These are phyloP conservation scores for Gerris lacustris DNA, from an alignment of 2,888 invertebrate species.

Conservation along the genomic window DNA sequence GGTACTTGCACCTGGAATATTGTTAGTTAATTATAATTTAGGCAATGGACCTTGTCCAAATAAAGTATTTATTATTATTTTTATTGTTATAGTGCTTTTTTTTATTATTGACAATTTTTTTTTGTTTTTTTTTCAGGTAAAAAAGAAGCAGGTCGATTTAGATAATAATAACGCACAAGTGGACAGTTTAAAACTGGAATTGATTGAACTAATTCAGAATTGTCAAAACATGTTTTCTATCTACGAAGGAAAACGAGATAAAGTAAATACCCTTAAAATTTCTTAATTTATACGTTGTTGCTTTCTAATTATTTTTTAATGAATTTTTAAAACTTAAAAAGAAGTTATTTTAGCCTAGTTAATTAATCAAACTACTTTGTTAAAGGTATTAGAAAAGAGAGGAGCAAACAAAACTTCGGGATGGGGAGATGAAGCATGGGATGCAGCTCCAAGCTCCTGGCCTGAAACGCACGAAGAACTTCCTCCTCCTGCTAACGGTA, in stretches of 20 bases:
- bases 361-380: too few species aligned
- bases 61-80: too few species aligned
- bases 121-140: slow-evolving; percentile 42
- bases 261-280: slow-evolving; percentile 31
- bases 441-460: slow-evolving; percentile 37
- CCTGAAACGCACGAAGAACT: neutral
- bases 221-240: slow-evolving; percentile 53
- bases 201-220: slow-evolving; percentile 53
- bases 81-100: too few species aligned
- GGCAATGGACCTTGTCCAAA: too few species aligned
- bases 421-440: slow-evolving; percentile 54
- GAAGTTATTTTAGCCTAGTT: too few species aligned
- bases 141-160: slow-evolving; percentile 64
- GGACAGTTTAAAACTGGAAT: slow-evolving; percentile 55
- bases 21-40: too few species aligned
- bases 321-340: too few species aligned
- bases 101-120: too few species aligned
- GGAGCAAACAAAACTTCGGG: slow-evolving; percentile 42
- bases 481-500: neutral
- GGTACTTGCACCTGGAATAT: too few species aligned
- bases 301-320: too few species aligned
- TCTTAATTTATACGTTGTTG: too few species aligned
- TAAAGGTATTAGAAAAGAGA: slow-evolving; percentile 43
- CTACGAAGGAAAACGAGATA: slow-evolving; percentile 54
- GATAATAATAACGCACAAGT: slow-evolving; percentile 67